A percentile compares a stretch with the other conserved stretches of the same genome.
Evolutionary conservation across 2,888 invertebrate species (phyloP).

Genomic region (Perizoma affinitatum): DNA sequence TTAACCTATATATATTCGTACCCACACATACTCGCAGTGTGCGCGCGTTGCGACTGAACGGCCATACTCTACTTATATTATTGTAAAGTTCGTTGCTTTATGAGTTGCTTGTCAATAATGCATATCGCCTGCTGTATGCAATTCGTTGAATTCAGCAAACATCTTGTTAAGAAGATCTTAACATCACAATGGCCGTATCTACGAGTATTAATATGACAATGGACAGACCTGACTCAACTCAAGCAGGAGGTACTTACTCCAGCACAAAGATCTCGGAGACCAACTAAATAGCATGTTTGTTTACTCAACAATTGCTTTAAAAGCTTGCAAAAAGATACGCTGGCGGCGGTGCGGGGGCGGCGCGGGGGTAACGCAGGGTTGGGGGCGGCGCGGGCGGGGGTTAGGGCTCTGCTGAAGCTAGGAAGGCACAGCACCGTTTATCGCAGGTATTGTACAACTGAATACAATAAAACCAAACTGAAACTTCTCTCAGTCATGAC

Average conservation of each 20-base stretch:
- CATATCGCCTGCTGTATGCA: no score
- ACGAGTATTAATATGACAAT: background rate
- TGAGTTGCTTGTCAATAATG: no score
- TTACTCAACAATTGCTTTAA: conserved; percentile 27
- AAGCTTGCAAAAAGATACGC: conserved; percentile 28
- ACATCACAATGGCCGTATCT: no score
- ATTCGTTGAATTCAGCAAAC: no score
- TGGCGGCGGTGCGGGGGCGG: background rate
- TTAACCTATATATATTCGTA: no score
- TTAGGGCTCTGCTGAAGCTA: background rate
- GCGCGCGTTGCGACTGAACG: no score
- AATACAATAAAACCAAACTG: background rate
- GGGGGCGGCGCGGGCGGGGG: background rate
- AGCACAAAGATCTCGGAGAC: conserved; percentile 15
- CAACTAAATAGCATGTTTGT: conserved; percentile 15
- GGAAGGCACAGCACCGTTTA: conserved; percentile 1
- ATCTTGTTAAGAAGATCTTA: no score
- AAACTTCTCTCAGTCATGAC: no score
- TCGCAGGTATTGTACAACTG: background rate
- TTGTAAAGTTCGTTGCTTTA: no score
- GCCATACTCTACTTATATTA: no score
- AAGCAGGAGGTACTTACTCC: background rate
- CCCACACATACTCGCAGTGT: no score
- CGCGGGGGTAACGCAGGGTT: background rate
- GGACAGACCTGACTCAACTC: no score